Conservation (phyloP, 2,888 invertebrate species). For the Drosophila dives region DNA sequence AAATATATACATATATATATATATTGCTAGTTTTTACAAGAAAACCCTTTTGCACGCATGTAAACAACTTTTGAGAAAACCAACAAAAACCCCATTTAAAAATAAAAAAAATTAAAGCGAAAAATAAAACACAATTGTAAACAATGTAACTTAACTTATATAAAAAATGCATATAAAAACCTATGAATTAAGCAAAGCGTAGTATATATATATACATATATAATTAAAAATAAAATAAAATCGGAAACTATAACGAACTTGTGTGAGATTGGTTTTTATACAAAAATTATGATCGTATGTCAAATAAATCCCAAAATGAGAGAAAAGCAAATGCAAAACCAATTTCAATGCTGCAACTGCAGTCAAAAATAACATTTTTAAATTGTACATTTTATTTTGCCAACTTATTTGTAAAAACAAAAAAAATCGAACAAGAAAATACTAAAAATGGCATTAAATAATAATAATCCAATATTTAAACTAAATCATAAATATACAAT, state of each 20-base stretch:
- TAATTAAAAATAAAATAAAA: slow-evolving; percentile 7
- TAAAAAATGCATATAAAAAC: slow-evolving; percentile 35
- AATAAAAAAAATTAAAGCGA: slow-evolving; percentile 18
- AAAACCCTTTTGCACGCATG: slow-evolving; percentile 55
- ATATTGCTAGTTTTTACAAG: slow-evolving; percentile 66
- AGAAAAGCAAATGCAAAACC: slow-evolving; percentile 4
- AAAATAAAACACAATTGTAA: slow-evolving; percentile 45
- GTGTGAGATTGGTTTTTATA: slow-evolving; percentile 43
- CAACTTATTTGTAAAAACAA: slow-evolving; percentile 61
- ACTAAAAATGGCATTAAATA: slow-evolving; percentile 20
- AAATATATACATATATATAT: slow-evolving; percentile 30
- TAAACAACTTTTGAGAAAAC: slow-evolving; percentile 39
- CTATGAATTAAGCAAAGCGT: slow-evolving; percentile 43
- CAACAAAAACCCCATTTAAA: slow-evolving; percentile 26
- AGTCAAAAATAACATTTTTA: slow-evolving; percentile 25
- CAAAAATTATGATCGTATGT: slow-evolving; percentile 13
- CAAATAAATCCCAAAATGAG: slow-evolving; percentile 16
- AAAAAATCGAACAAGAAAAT: slow-evolving; percentile 22
- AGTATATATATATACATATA: slow-evolving; percentile 10
- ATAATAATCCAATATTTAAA: slow-evolving; percentile 47
- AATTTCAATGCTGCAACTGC: slow-evolving; percentile 43
- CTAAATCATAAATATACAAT: slow-evolving; percentile 28
- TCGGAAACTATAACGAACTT: slow-evolving; percentile 20
- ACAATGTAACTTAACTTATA: slow-evolving; percentile 62
- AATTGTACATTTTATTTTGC: slow-evolving; percentile 65